A percentile compares a stretch with the other conserved stretches of the same genome.
These are phyloP conservation scores for Anguilla obscura DNA, from an alignment of 2,797 vertebrate genomes.

Conservation along the genomic window DNA sequence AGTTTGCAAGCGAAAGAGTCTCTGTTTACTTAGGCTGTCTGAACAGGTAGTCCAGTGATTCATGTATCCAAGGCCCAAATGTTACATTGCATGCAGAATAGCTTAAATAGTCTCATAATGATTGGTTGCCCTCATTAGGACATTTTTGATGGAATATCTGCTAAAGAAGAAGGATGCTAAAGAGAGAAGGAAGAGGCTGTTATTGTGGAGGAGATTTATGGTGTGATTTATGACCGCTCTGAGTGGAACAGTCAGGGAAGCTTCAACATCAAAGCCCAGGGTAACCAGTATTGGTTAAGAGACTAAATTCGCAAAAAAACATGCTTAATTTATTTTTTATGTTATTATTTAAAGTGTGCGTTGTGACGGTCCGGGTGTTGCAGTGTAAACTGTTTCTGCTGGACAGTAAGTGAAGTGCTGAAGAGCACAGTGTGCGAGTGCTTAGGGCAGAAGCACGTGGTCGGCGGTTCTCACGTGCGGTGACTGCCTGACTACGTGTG, in stretches of 20 bases:
- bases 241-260: constrained; percentile 64
- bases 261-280: constrained; percentile 70
- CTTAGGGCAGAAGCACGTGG: not conserved
- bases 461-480: not conserved
- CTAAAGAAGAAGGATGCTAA: constrained; percentile 43
- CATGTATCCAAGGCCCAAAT: not conserved
- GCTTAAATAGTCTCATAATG: not conserved
- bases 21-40: not conserved
- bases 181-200: constrained; percentile 17
- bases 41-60: not conserved
- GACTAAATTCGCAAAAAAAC: constrained; percentile 55
- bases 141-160: constrained; percentile 41
- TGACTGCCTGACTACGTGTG: not conserved
- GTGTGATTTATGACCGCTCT: constrained; percentile 72
- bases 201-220: constrained; percentile 67
- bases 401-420: not conserved
- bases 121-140: constrained; percentile 26
- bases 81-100: not conserved
- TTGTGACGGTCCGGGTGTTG: not conserved
- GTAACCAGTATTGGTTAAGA: constrained; percentile 56
- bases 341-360: not conserved
- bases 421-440: not conserved
- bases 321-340: not conserved
- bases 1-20: not conserved
- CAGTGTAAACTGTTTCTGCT: not conserved